Conservation (phyloP, 2,888 invertebrate genomes). For the Drosophila prolongata region DNA sequence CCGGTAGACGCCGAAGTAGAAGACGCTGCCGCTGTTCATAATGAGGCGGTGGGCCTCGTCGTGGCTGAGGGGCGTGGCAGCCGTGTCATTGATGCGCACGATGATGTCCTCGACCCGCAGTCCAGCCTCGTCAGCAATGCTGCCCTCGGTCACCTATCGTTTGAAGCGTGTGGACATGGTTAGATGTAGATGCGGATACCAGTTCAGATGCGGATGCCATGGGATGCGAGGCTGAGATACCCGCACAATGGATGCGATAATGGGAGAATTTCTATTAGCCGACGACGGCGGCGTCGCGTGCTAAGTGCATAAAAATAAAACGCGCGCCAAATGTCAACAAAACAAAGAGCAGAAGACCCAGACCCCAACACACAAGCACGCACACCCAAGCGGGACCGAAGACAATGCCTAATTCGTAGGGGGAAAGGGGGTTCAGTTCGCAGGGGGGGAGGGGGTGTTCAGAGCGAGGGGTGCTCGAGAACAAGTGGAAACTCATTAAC, state of each 20-base stretch:
- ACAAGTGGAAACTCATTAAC: slow-evolving; percentile 27
- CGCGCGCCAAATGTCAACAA: slow-evolving; percentile 78
- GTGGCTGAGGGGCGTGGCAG: slow-evolving; percentile 89
- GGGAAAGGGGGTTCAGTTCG: background rate
- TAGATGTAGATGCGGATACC: slow-evolving; percentile 3
- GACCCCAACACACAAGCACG: slow-evolving; percentile 14
- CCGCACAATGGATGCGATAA: slow-evolving; percentile 42
- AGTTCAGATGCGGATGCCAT: slow-evolving; percentile 4
- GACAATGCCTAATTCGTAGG: slow-evolving; percentile 27
- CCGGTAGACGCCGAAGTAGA: slow-evolving; percentile 87
- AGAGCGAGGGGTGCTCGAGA: slow-evolving; percentile 32
- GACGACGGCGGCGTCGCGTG: slow-evolving; percentile 48
- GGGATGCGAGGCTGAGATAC: slow-evolving; percentile 8
- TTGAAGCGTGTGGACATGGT: slow-evolving; percentile 8
- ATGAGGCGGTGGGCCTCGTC: slow-evolving; percentile 91
- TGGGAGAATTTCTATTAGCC: slow-evolving; percentile 47
- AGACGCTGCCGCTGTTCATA: slow-evolving; percentile 88
- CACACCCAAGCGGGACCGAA: slow-evolving; percentile 12
- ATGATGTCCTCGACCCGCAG: slow-evolving; percentile 94
- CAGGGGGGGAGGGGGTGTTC: background rate
- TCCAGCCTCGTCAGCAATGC: slow-evolving; percentile 93
- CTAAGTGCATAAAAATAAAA: slow-evolving; percentile 78
- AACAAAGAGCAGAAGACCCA: slow-evolving; percentile 46
- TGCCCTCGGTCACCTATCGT: slow-evolving; percentile 90
- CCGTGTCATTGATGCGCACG: slow-evolving; percentile 89